Evolutionary conservation across 2,888 invertebrate genomes (phyloP).

Genomic region (Rhimphoctona megacephalus): DNA sequence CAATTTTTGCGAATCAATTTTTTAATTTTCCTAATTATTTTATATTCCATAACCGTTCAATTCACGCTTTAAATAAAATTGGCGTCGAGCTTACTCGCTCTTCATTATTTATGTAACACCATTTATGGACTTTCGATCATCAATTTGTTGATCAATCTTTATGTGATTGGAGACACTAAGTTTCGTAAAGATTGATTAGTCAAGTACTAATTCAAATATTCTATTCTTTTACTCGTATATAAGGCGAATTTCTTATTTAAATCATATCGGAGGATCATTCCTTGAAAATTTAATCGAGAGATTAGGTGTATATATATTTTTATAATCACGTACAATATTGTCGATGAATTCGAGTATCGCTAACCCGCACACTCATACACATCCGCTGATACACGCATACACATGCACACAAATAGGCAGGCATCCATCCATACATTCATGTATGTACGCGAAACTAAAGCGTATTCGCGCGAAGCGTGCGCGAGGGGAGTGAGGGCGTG

Average conservation of each 20-base stretch:
- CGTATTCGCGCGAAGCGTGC: conserved; percentile 45
- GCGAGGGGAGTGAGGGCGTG: conserved; percentile 5
- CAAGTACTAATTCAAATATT: neutral
- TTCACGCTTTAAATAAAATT: neutral
- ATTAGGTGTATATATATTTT: too few species aligned
- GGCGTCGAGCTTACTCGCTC: neutral
- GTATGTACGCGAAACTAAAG: conserved; percentile 17
- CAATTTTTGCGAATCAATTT: neutral
- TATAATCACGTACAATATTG: too few species aligned
- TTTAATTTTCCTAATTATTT: neutral
- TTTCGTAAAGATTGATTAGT: neutral
- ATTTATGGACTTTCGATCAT: neutral
- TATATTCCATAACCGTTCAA: conserved; percentile 11
- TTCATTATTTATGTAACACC: neutral
- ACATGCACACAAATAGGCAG: conserved; percentile 5
- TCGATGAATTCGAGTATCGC: too few species aligned
- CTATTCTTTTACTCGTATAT: neutral
- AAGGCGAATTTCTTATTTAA: neutral
- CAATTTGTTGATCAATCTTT: neutral
- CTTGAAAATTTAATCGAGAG: too few species aligned
- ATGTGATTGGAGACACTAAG: neutral
- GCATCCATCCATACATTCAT: neutral
- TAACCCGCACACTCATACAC: neutral
- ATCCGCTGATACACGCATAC: neutral
- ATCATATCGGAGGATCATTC: neutral